Evolutionary conservation across 2,797 vertebrate genomes (phyloP).

Genomic region (Columba guinea): DNA sequence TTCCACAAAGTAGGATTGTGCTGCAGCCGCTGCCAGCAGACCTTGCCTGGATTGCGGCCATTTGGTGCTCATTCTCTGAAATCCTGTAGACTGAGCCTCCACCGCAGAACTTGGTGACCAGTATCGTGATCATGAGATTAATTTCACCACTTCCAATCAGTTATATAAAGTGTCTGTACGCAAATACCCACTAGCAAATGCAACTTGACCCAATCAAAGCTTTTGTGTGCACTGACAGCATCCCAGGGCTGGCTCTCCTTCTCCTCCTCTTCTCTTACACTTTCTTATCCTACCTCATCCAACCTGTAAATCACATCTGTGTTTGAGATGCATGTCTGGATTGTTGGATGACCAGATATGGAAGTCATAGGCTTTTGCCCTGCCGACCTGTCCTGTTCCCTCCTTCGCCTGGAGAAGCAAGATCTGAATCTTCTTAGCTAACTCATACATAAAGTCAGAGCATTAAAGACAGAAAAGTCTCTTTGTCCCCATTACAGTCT

Average conservation of each 20-base stretch:
- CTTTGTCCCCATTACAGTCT: neutral
- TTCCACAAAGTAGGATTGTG: neutral
- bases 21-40: neutral
- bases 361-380: neutral
- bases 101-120: neutral
- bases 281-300: neutral
- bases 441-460: neutral
- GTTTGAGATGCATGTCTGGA: neutral
- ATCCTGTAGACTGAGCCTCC: neutral
- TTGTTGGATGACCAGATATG: neutral
- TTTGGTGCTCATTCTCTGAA: neutral
- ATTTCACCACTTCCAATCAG: neutral
- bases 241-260: neutral
- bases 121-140: neutral
- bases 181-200: neutral
- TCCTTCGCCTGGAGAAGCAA: neutral
- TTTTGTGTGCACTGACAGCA: neutral
- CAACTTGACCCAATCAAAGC: neutral
- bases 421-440: neutral
- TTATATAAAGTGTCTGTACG: neutral
- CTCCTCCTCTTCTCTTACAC: neutral
- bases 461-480: neutral
- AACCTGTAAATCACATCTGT: neutral
- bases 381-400: neutral
- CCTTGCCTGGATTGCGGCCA: neutral